A percentile compares a stretch with the other conserved stretches of the same genome.
These are phyloP conservation scores for Leptoteleia sp. DNA, from an alignment of 1,140 invertebrate species.

Conservation along the genomic window DNA sequence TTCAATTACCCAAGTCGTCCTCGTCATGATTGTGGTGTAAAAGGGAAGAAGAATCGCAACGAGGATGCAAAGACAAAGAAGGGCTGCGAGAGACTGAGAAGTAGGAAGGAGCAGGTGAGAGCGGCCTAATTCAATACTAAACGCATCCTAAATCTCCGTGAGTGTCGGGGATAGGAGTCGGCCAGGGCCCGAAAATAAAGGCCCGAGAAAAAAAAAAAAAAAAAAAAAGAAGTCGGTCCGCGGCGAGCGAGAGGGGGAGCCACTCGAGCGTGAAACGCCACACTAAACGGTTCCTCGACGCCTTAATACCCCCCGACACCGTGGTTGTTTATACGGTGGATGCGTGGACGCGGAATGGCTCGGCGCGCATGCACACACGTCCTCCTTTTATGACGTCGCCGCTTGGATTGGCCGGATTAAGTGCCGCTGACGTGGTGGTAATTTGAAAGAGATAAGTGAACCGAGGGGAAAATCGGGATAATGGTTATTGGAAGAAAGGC, in stretches of 20 bases:
- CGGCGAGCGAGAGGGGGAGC: constrained; percentile 72
- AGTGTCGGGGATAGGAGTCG: constrained; percentile 39
- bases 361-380: constrained; percentile 43
- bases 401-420: constrained; percentile 56
- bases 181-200: constrained; percentile 54
- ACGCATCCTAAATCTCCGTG: constrained; percentile 75
- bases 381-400: constrained; percentile 42
- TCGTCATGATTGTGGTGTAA: too few relatives aligned
- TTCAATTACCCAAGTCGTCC: too few relatives aligned
- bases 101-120: constrained; percentile 63
- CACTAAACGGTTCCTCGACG: constrained; percentile 78
- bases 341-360: constrained; percentile 33
- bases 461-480: constrained; percentile 55
- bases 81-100: constrained; percentile 3
- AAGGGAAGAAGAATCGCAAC: not conserved
- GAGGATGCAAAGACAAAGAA: not conserved
- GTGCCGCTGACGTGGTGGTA: constrained; percentile 52
- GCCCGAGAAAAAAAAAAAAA: too few relatives aligned
- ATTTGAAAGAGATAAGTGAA: constrained; percentile 62
- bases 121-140: constrained; percentile 75
- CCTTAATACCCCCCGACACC: constrained; percentile 74
- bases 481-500: constrained; percentile 51
- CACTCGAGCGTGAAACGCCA: constrained; percentile 80
- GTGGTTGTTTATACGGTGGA: constrained; percentile 55
- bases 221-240: constrained; percentile 57